Percentiles rank a stretch among this genome's conserved stretches.
These are phyloP conservation scores for Apodemus sylvaticus DNA, from an alignment of 2,113 vertebrate genomes.

Conservation along the genomic window DNA sequence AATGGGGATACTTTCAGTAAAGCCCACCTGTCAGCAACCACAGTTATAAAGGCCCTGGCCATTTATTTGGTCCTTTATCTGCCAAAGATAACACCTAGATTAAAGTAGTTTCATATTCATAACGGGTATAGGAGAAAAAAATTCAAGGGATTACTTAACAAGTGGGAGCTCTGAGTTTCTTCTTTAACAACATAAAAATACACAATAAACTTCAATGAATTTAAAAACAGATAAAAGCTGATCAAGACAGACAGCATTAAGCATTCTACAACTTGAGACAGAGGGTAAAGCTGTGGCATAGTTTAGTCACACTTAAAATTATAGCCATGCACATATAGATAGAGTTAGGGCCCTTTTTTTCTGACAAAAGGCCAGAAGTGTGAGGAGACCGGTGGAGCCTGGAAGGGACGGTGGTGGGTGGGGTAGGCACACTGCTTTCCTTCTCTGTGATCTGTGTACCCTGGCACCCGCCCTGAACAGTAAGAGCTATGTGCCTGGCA, in stretches of 20 bases:
- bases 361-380: background rate
- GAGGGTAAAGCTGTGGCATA: background rate
- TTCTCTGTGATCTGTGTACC: background rate
- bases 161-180: background rate
- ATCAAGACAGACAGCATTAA: background rate
- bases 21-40: background rate
- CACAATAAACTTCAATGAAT: background rate
- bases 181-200: background rate
- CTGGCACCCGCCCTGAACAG: background rate
- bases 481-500: background rate
- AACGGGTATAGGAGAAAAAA: background rate
- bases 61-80: conserved; percentile 1
- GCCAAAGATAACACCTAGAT: background rate
- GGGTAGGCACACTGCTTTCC: background rate
- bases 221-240: background rate
- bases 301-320: conserved; percentile 29
- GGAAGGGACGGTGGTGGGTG: background rate
- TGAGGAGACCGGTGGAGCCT: background rate
- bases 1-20: background rate
- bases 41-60: background rate
- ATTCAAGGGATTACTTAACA: background rate
- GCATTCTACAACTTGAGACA: background rate
- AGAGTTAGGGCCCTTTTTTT: background rate
- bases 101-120: background rate
- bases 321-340: background rate